Evolutionary conservation across 2,113 vertebrate species (phyloP).

Genomic region (Pelecanoides urinatrix): DNA sequence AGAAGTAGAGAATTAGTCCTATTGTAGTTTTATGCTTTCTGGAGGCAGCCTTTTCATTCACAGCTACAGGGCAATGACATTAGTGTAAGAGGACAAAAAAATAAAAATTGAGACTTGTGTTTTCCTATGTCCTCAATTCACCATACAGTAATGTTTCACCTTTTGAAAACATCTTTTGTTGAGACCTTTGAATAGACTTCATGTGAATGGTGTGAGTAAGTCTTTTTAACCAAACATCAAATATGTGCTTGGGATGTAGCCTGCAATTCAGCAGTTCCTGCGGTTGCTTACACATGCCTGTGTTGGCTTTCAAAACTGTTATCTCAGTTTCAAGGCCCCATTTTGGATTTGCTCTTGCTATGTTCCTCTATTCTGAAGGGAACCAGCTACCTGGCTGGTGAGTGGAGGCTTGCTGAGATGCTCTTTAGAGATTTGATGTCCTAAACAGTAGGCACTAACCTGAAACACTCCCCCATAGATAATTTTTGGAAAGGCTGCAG

Average conservation of each 20-base stretch:
- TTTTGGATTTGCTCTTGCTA: not conserved
- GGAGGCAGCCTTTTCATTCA: not conserved
- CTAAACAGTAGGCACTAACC: not conserved
- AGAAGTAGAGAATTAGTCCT: not conserved
- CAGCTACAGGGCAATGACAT: not conserved
- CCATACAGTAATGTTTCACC: not conserved
- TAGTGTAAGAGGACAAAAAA: not conserved
- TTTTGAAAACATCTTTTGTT: slow-evolving; percentile 5
- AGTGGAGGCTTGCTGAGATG: not conserved
- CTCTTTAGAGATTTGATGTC: not conserved
- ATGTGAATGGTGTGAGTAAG: slow-evolving; percentile 16
- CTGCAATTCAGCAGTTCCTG: slow-evolving; percentile 19
- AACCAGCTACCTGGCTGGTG: not conserved
- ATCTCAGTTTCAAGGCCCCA: not conserved
- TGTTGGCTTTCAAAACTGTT: slow-evolving; percentile 6
- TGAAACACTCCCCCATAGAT: not conserved
- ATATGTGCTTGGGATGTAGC: not conserved
- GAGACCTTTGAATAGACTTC: slow-evolving; percentile 9
- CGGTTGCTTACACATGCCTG: not conserved
- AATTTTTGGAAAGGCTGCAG: not conserved
- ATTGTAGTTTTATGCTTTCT: not conserved
- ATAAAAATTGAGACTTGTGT: not conserved
- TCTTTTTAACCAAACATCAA: not conserved
- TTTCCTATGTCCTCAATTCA: not conserved
- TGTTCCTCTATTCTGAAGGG: not conserved